Evolutionary conservation across 2,797 vertebrate species (phyloP), one percentile per base, ranked within the genome.

Genomic region (Leucoraja ocellata): DNA sequence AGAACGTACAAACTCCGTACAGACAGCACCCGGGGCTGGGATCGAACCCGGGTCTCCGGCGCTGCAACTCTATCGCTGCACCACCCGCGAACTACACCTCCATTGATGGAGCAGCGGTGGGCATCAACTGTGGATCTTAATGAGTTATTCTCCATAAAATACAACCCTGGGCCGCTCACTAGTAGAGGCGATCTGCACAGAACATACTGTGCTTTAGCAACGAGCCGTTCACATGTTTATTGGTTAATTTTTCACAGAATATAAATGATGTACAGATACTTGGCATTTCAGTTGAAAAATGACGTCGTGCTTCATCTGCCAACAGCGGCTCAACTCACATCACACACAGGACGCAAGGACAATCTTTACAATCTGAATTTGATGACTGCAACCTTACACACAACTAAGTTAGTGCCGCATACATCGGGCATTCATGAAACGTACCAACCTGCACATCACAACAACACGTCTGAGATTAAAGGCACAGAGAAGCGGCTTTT

Each of bases 281-380:
- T 99, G 98, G 98, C 98, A 99, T 99, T 99, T 99, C 98, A 98
- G 97, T 98, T 98, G 98, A 99, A 97, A 98, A 98, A 99, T 98
- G 97, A 97, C 96, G 98, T 98, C 98, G 98, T 98, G 98, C 98
- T 97, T 98, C 97, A 98, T 97, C 98, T 97, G 97, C 97, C 97
- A 97, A 97, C 97, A 96, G 96, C 46, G 4, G 46, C 95, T 96
- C 97, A 96, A 97, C 97, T 98, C 98, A 98, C 98, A 97, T 97
- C 97, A 97, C 97, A 97, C 97, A 97, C 97, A 97, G 96, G 97
- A 97, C 96, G 96, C 96, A 96, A 96, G 96, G 93, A 94, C 97
- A 97, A 97, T 96, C 97, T 97, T 97, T 96, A 97, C 97, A 97
- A 97, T 97, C 94, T 97, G 95, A 96, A 97, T 97, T 97, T 98